Evolutionary conservation across 2,888 invertebrate genomes (phyloP).

Genomic region (Stenichneumon culpator): DNA sequence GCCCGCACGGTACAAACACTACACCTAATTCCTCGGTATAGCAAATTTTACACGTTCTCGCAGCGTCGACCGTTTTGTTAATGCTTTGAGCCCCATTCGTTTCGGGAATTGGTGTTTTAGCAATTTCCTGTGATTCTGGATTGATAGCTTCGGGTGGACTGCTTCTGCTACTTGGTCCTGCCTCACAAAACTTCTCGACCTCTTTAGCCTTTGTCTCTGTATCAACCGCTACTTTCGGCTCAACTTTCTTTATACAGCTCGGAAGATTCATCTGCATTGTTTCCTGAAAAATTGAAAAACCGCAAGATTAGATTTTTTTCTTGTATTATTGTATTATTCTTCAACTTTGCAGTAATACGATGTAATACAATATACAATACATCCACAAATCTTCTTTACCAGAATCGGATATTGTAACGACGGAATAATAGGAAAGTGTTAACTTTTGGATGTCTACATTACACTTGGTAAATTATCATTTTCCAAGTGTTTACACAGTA

Average conservation of each 20-base stretch:
- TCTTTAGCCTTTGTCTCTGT: slow-evolving; percentile 51
- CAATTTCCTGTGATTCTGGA: slow-evolving; percentile 18
- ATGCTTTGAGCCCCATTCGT: background rate
- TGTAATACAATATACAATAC: background rate
- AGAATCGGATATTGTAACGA: background rate
- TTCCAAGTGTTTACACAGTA: too few relatives aligned
- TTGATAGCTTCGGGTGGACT: slow-evolving; percentile 52
- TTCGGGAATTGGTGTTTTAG: background rate
- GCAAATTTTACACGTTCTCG: slow-evolving; percentile 96
- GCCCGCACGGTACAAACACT: slow-evolving; percentile 97
- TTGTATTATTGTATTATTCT: background rate
- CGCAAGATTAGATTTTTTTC: background rate
- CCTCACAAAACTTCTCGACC: slow-evolving; percentile 60
- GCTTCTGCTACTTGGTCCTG: slow-evolving; percentile 66
- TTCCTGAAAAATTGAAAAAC: slow-evolving; percentile 76
- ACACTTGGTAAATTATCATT: too few relatives aligned
- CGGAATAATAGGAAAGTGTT: background rate
- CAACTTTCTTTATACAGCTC: slow-evolving; percentile 80
- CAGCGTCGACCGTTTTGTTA: slow-evolving; percentile 81
- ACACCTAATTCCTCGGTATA: slow-evolving; percentile 95
- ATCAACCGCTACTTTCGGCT: slow-evolving; percentile 66
- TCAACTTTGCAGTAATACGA: background rate
- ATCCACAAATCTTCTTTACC: background rate
- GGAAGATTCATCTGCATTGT: slow-evolving; percentile 81
- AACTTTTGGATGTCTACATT: background rate